Evolutionary conservation across 37 sponge, comb jelly and placozoan species (phyloP), one percentile per base, ranked within the genome.

Genomic region (Cliona cf. orientalis): DNA sequence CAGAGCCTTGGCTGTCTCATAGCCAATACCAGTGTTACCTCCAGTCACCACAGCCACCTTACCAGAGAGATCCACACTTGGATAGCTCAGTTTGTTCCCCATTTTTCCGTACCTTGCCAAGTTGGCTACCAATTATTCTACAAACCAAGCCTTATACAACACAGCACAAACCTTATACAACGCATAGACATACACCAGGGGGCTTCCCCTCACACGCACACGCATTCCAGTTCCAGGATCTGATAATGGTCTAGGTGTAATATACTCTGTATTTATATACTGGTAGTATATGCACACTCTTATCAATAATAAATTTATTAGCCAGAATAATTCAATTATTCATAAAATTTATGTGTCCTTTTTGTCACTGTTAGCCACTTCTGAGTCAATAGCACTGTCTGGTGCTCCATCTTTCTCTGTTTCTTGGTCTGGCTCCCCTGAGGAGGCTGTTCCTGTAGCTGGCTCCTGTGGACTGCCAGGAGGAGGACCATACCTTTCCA

Each of bases 21-120:
- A 86, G 26, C 91, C 91, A 65, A 91, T 91, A 5, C 91, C 91
- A 64, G 83, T 69, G 71, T 86, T 91, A 3, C 83, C 91, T 46
- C 91, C 87, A 7, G 91, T 91, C 43, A 91, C 87, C 4, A 91
- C 64, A 29, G 80, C 87, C 55, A 91, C 91, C 46, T 44, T 81
- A 0, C 83, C 87, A 28, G 46, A 66, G 40, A 80, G 78, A 36
- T 86, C 87, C 22, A 62, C 79, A 7, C 40, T 43, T 31, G 91
- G 91, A 45, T 77, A 71, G 19, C 72, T 32, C 33, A 78, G 44
- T 1, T 26, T 35, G 12, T 32, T 62, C 17, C 89, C 89, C 89
- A 89, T 89, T 19, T 49, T 17, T 49, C 17, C n/a, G n/a, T n/a
- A n/a, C n/a, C n/a, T n/a, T n/a, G n/a, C n/a, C n/a, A n/a, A n/a